Conservation (phyloP, 2,797 vertebrate species). For the Picus viridis region DNA sequence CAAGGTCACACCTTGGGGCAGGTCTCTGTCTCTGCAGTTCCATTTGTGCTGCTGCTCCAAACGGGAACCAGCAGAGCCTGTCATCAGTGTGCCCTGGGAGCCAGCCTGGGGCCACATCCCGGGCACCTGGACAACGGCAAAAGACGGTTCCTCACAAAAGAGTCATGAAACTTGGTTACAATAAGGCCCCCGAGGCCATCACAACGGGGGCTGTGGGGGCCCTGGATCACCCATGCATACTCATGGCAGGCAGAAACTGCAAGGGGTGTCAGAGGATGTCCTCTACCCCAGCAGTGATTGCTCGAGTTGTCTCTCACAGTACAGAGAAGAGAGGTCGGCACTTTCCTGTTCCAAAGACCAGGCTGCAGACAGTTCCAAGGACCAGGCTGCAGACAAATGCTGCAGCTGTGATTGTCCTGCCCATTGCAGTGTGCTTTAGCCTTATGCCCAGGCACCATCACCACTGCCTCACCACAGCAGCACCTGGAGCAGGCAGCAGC, state of each 20-base stretch:
- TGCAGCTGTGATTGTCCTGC: neutral
- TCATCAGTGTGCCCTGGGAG: neutral
- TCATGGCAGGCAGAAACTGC: rapidly evolving
- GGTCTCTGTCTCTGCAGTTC: neutral
- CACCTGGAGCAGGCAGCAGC: neutral
- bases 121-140: neutral
- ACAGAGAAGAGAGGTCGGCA: rapidly evolving
- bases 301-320: neutral
- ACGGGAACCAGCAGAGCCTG: neutral
- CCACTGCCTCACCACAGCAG: neutral
- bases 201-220: rapidly evolving
- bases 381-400: too few relatives aligned
- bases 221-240: rapidly evolving
- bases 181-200: neutral
- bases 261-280: neutral
- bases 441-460: neutral
- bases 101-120: too few relatives aligned
- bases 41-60: neutral
- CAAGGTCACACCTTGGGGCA: neutral
- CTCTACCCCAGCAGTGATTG: neutral
- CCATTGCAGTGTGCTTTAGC: rapidly evolving
- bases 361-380: too few relatives aligned
- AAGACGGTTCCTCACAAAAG: neutral
- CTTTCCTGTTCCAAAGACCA: neutral
- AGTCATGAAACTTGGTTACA: neutral